Conservation (phyloP, 1,140 invertebrate species). For the Bombus picipes region DNA sequence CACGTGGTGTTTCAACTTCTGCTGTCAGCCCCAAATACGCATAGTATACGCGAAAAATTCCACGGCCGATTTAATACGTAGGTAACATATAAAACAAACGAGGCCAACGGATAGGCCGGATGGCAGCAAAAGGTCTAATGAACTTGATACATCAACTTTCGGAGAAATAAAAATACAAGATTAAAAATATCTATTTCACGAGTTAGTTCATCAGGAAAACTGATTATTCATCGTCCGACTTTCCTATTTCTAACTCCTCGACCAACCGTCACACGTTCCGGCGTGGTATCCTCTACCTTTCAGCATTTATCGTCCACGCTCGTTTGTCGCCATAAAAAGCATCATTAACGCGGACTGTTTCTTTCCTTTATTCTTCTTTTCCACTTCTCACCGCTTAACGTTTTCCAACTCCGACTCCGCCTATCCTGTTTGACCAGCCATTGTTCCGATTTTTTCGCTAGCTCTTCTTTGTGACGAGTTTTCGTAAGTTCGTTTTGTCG, state of each 20-base stretch:
- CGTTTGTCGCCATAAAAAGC: slow-evolving; percentile 69
- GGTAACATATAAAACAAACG: too few species aligned
- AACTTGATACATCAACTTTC: neutral
- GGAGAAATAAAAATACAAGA: neutral
- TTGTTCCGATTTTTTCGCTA: slow-evolving; percentile 20
- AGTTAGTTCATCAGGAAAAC: neutral
- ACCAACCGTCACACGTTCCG: neutral
- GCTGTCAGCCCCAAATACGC: too few species aligned
- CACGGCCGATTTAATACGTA: too few species aligned
- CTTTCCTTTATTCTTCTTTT: slow-evolving; percentile 55
- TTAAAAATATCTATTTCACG: neutral
- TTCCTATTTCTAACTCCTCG: neutral
- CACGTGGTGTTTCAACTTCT: too few species aligned
- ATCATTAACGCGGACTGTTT: slow-evolving; percentile 65
- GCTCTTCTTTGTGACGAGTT: neutral
- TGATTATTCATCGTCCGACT: slow-evolving; percentile 57
- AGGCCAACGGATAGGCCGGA: too few species aligned
- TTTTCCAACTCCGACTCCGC: neutral
- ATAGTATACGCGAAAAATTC: too few species aligned
- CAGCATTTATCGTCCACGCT: slow-evolving; percentile 56
- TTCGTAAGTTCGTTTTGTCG: neutral
- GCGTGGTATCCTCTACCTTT: neutral
- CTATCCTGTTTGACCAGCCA: neutral
- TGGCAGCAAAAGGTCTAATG: neutral
- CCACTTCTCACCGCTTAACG: slow-evolving; percentile 27